Evolutionary conservation across 1,140 invertebrate genomes (phyloP), one percentile per base, ranked within the genome.

Genomic region (Cotesia vestalis): DNA sequence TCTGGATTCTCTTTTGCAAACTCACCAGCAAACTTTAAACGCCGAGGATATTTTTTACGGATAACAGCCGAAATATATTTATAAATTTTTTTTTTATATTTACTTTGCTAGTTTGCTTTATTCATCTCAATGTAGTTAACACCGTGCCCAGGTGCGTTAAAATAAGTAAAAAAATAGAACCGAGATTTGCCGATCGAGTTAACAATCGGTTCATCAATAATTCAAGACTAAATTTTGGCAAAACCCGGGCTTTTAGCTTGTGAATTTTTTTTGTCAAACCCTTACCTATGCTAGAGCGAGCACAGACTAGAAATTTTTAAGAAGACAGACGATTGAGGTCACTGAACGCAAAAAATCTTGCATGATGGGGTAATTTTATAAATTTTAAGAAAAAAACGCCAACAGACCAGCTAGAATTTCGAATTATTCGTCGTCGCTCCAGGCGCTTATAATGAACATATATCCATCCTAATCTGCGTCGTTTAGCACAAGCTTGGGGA

Each of bases 201-300:
- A 59, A 59, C 38, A 63, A 63, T 36, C 61, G 8, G 27, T 66
- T 66, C 63, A 66, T 66, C 17, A 66, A 66, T 66, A 66, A 66
- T 66, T 66, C 63, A 66, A 17, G 38, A 66, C 40, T 51, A 46
- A 40, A n/a, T 17, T 38, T 17, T 34, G 14, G 14, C 20, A 66
- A 66, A 51, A n/a, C 52, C 52, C 35, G 51, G 12, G 61, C 12
- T 6, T 11, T 14, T 8, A 38, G 5, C 0, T 3, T 5, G n/a
- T 63, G 12, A 36, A n/a, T 61, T 20, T 61, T 61, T 27, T 61
- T 27, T 27, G 27, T 27, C 27, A 27, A 27, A 27, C 27, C 27
- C 27, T 27, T 27, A 27, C 27, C 27, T 27, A 27, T 1, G 27
- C 27, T 27, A 27, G 27, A 27, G 27, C 27, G 1, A 1, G 27